Evolutionary conservation across 2,797 vertebrate genomes (phyloP).

Genomic region (Thalassophryne amazonica): DNA sequence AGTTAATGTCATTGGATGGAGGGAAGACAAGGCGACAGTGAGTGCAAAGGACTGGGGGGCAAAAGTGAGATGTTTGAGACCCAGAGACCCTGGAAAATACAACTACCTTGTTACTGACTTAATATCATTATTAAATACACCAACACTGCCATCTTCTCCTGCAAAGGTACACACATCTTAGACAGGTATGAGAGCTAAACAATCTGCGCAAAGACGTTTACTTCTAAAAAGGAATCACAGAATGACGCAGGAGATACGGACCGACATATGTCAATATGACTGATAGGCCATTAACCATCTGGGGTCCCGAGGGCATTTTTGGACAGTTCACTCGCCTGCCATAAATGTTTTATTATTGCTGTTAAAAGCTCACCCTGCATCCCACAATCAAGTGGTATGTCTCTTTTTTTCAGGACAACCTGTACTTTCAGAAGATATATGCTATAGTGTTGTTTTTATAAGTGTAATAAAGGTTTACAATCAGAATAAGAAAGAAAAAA

Average conservation of each 20-base stretch:
- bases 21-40: conserved; percentile 15
- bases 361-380: too few relatives aligned
- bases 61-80: conserved; percentile 10
- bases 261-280: not conserved
- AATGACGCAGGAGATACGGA: conserved; percentile 2
- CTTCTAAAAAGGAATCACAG: conserved; percentile 31
- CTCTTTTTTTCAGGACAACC: too few relatives aligned
- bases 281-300: too few relatives aligned
- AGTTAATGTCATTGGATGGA: conserved; percentile 38
- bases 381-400: too few relatives aligned
- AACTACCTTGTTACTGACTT: not conserved
- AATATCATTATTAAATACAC: conserved; percentile 4
- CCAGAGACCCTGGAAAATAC: conserved; percentile 15
- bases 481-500: too few relatives aligned
- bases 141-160: conserved; percentile 1
- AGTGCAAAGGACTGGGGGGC: not conserved
- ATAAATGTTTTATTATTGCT: too few relatives aligned
- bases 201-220: conserved; percentile 23
- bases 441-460: too few relatives aligned
- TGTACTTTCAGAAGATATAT: too few relatives aligned
- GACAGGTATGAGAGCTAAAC: conserved; percentile 10
- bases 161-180: conserved; percentile 12
- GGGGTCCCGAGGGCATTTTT: too few relatives aligned
- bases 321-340: too few relatives aligned
- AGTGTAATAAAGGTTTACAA: too few relatives aligned